These are phyloP conservation scores for Dromococcyx pavoninus DNA, from an alignment of 2,797 vertebrate genomes.

Conservation along the genomic window DNA sequence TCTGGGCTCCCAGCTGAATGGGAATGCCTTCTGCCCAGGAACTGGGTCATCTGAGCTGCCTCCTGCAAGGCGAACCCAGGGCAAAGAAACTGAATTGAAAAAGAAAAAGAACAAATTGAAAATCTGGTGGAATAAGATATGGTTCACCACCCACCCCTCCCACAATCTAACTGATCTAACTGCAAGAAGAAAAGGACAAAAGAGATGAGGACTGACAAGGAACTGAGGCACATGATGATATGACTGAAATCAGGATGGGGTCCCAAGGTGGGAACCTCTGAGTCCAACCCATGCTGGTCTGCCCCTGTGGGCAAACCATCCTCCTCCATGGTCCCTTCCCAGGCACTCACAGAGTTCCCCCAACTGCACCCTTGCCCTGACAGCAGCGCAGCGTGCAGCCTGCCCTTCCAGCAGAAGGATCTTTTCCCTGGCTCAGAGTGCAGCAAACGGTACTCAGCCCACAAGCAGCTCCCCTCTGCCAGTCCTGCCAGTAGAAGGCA, in stretches of 20 bases:
- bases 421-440: accelerated
- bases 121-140: background rate
- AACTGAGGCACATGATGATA: background rate
- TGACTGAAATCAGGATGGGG: background rate
- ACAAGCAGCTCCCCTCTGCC: background rate
- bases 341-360: too few relatives aligned
- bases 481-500: background rate
- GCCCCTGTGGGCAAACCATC: background rate
- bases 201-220: accelerated
- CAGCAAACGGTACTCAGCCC: background rate
- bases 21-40: background rate
- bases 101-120: background rate
- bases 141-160: background rate
- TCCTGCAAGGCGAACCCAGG: constrained; percentile 6
- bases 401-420: background rate
- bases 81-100: background rate
- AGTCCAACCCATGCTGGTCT: background rate
- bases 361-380: background rate
- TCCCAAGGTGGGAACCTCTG: background rate
- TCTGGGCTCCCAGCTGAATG: background rate
- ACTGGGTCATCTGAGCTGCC: constrained; percentile 2
- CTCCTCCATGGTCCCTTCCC: background rate
- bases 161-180: background rate
- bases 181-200: background rate
- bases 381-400: accelerated